Conservation (phyloP, 2,797 vertebrate species). For the Artibeus jamaicensis region DNA sequence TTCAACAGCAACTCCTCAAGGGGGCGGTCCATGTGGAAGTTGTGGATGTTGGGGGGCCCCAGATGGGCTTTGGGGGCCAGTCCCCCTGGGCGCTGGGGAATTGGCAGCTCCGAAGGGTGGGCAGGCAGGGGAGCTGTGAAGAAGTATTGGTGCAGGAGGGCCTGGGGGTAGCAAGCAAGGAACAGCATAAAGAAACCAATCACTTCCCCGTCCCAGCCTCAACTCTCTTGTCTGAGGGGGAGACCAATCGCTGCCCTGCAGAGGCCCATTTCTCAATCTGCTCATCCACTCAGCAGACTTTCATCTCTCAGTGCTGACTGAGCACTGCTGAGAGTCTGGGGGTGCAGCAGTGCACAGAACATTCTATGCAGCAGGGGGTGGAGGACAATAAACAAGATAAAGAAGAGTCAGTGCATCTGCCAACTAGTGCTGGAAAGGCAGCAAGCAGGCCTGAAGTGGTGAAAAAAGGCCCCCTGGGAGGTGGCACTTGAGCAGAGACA, state of each 20-base stretch:
- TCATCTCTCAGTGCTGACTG: neutral
- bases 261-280: neutral
- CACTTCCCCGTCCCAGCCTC: neutral
- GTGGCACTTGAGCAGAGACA: neutral
- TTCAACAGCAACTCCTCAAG: constrained; percentile 87
- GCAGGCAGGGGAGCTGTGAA: constrained; percentile 90
- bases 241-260: neutral
- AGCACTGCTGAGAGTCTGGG: neutral
- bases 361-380: neutral
- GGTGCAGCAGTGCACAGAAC: neutral
- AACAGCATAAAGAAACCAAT: neutral
- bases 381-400: neutral
- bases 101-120: constrained; percentile 92
- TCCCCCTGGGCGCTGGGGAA: constrained; percentile 86
- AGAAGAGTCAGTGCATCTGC: neutral
- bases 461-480: neutral
- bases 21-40: constrained; percentile 88
- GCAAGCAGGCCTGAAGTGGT: neutral
- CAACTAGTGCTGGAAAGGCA: neutral
- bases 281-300: neutral
- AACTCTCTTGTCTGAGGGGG: neutral
- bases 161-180: constrained; percentile 77
- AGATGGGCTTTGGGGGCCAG: constrained; percentile 78
- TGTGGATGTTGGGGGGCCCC: constrained; percentile 83
- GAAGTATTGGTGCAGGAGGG: constrained; percentile 91